Conservation (phyloP, 1,140 invertebrate species). For the Nephotettix cincticeps region DNA sequence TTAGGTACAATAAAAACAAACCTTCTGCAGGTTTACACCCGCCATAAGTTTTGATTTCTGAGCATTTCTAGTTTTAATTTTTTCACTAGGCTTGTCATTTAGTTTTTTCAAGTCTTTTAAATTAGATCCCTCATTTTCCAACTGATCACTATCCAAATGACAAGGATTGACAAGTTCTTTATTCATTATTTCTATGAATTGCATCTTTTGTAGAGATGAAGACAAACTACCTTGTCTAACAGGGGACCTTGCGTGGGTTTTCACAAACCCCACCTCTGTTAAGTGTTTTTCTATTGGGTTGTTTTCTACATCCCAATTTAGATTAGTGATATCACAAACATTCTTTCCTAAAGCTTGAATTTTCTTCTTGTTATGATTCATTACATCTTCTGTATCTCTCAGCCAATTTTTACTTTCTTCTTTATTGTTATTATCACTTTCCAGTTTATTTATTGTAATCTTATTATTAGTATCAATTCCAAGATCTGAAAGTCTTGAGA, state of each 20-base stretch:
- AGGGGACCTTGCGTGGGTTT: not conserved
- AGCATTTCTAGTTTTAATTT: not conserved
- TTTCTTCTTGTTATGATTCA: slow-evolving; percentile 6
- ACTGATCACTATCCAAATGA: not conserved
- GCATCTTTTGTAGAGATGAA: too few species aligned
- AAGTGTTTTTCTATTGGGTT: slow-evolving; percentile 6
- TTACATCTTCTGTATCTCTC: not conserved
- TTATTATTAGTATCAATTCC: not conserved
- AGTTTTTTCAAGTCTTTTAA: not conserved
- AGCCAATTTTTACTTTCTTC: not conserved
- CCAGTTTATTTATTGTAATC: not conserved
- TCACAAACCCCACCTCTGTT: not conserved
- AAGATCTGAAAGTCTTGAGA: not conserved
- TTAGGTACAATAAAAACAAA: not conserved
- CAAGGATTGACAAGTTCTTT: not conserved
- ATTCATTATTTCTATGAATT: not conserved
- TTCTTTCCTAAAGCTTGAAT: not conserved
- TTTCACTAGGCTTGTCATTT: not conserved
- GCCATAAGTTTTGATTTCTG: slow-evolving; percentile 5
- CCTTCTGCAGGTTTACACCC: slow-evolving; percentile 10
- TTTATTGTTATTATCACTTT: not conserved
- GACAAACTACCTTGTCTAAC: too few species aligned
- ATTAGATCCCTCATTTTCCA: not conserved
- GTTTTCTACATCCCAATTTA: not conserved
- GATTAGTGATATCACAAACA: not conserved